Evolutionary conservation across 2,888 invertebrate genomes (phyloP).

Genomic region (Apamea crenata): DNA sequence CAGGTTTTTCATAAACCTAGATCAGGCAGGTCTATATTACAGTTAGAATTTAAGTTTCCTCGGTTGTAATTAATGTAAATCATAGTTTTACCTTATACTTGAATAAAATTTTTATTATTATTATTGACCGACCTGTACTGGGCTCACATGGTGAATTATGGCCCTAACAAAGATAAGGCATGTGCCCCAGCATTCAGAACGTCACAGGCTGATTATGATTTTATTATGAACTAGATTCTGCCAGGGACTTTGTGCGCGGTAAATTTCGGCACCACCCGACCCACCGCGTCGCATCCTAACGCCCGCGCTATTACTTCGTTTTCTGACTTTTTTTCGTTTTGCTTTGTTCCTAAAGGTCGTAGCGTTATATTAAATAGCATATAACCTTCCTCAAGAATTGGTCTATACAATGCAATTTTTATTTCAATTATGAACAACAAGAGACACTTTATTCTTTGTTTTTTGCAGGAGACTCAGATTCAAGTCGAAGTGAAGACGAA

Average conservation of each 20-base stretch:
- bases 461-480: slow-evolving; percentile 80
- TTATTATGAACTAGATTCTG: neutral
- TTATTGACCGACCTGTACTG: too few species aligned
- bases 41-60: too few species aligned
- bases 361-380: neutral
- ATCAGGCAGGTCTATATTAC: too few species aligned
- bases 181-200: neutral
- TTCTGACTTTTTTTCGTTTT: neutral
- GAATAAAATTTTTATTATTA: too few species aligned
- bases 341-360: neutral
- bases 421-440: neutral
- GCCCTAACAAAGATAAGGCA: too few species aligned
- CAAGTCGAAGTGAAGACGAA: slow-evolving; percentile 82
- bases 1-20: too few species aligned
- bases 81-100: too few species aligned
- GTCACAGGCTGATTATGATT: neutral
- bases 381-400: neutral
- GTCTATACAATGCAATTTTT: neutral
- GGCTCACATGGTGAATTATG: too few species aligned
- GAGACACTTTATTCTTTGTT: neutral
- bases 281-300: neutral
- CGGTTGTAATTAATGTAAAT: too few species aligned
- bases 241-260: too few species aligned
- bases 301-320: neutral
- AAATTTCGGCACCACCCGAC: too few species aligned